Evolutionary conservation across 2,888 invertebrate species (phyloP).

Genomic region (Acronicta leporina): DNA sequence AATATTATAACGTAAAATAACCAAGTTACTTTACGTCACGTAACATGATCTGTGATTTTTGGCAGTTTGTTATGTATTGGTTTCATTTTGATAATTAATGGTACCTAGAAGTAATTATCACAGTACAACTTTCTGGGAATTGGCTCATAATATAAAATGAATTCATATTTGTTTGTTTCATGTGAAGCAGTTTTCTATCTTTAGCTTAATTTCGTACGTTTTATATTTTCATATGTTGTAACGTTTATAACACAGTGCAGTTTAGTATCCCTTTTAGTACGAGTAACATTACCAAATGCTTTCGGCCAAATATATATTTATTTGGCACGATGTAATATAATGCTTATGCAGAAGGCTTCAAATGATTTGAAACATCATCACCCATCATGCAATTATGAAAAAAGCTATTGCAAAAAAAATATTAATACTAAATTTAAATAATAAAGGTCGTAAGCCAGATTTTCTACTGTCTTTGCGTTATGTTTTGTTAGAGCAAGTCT

Average conservation of each 20-base stretch:
- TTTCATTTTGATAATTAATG: slow-evolving; percentile 14
- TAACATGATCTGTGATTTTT: slow-evolving; percentile 22
- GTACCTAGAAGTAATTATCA: slow-evolving; percentile 34
- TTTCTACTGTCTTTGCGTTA: too few relatives aligned
- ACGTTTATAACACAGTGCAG: background rate
- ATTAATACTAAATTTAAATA: too few relatives aligned
- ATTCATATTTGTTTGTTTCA: slow-evolving; percentile 33
- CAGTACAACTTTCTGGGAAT: slow-evolving; percentile 48
- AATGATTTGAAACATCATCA: too few relatives aligned
- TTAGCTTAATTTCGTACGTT: slow-evolving; percentile 2
- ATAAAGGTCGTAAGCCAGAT: too few relatives aligned
- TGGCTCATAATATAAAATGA: slow-evolving; percentile 48
- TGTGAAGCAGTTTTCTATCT: slow-evolving; percentile 8
- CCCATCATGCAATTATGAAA: too few relatives aligned
- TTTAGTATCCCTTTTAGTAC: background rate
- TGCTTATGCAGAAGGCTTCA: too few relatives aligned
- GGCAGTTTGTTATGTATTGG: slow-evolving; percentile 21
- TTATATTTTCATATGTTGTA: background rate
- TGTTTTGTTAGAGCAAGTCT: too few relatives aligned
- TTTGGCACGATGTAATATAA: background rate
- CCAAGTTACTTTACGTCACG: slow-evolving; percentile 13
- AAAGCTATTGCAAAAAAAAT: too few relatives aligned
- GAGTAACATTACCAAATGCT: background rate
- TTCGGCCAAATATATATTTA: slow-evolving; percentile 1
- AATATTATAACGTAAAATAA: too few relatives aligned